These are phyloP conservation scores for Chloroceryle inda DNA, from an alignment of 2,797 vertebrate species.

Conservation along the genomic window DNA sequence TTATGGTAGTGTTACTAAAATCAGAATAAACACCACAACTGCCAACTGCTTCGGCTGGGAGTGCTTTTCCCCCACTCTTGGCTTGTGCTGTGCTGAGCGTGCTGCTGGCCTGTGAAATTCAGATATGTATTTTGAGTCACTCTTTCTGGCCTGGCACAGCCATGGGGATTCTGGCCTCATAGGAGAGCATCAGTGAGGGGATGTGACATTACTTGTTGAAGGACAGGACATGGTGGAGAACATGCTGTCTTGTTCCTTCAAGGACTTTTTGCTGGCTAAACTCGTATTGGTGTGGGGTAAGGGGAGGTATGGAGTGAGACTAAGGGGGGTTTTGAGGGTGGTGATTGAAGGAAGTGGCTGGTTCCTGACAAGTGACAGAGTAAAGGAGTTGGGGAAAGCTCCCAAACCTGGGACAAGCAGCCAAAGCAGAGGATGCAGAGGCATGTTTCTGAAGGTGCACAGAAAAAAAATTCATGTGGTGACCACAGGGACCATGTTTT, in stretches of 20 bases:
- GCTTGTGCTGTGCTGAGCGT: background rate
- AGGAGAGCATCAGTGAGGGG: accelerated
- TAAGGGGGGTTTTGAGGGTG: background rate
- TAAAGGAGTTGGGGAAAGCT: background rate
- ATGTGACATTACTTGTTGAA: background rate
- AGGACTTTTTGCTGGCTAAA: background rate
- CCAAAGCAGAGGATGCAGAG: background rate
- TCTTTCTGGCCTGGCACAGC: background rate
- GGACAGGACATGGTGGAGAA: background rate
- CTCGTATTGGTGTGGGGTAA: background rate
- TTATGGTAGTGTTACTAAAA: background rate
- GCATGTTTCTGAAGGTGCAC: background rate
- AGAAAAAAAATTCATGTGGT: background rate
- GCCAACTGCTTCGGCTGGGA: accelerated
- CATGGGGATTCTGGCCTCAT: accelerated
- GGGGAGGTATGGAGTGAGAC: accelerated
- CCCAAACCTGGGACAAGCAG: background rate
- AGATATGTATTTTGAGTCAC: accelerated
- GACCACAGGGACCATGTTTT: background rate
- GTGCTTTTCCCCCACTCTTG: background rate
- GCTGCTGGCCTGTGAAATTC: background rate
- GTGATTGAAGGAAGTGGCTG: background rate
- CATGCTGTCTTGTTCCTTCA: background rate
- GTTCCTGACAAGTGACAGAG: background rate
- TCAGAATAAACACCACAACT: background rate